Evolutionary conservation across 2,888 invertebrate species (phyloP).

Genomic region (Erebia ligea): DNA sequence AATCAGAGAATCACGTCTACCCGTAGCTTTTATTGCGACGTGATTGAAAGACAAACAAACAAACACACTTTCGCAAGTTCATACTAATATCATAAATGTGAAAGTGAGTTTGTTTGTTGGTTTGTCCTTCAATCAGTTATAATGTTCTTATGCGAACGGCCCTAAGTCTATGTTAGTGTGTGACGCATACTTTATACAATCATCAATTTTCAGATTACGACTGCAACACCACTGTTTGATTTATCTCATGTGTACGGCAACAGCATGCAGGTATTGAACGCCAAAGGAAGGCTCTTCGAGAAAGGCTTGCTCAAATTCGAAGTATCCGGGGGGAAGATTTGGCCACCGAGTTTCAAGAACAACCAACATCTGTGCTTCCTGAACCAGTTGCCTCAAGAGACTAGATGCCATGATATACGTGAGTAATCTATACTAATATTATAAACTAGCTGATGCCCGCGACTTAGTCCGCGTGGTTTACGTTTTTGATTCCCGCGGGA

Average conservation of each 20-base stretch:
- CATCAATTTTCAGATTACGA: slow-evolving; percentile 45
- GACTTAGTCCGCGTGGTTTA: no score
- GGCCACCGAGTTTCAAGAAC: slow-evolving; percentile 48
- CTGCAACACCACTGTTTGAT: slow-evolving; percentile 50
- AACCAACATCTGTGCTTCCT: slow-evolving; percentile 41
- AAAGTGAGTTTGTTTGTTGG: no score
- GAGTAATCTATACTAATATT: slow-evolving; percentile 26
- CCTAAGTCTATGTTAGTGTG: no score
- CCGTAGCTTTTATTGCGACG: background rate
- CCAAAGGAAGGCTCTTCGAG: slow-evolving; percentile 44
- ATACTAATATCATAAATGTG: background rate
- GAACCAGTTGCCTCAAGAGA: slow-evolving; percentile 54
- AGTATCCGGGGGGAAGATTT: slow-evolving; percentile 46
- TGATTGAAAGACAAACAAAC: no score
- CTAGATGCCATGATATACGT: slow-evolving; percentile 59
- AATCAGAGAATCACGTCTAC: no score
- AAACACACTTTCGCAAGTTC: no score
- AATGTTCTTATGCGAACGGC: no score
- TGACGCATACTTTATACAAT: no score
- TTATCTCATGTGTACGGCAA: slow-evolving; percentile 48
- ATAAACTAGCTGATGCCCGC: no score
- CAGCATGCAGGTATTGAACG: slow-evolving; percentile 36
- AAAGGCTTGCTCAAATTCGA: slow-evolving; percentile 50
- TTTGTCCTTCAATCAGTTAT: no score
- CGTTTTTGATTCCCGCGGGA: no score